Evolutionary conservation across 2,113 vertebrate genomes (phyloP), one percentile per base, ranked within the genome.

Genomic region (Chrysochloris asiatica): DNA sequence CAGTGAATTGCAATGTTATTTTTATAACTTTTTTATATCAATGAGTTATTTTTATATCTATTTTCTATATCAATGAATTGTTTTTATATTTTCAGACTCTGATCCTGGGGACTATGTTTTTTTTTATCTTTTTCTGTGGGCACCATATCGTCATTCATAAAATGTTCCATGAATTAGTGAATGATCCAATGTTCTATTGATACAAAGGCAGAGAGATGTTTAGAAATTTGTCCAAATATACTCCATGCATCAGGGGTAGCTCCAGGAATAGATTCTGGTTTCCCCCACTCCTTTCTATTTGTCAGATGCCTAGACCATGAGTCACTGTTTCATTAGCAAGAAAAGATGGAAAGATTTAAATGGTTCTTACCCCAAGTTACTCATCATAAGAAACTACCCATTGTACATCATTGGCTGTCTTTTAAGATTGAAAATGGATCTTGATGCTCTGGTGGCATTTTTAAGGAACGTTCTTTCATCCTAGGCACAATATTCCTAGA

Each of bases 381-480:
- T 38, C 78, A 83, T 36, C 14, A 54, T 50, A 92, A 89, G 41
- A 91, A 85, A 87, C 72, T 73, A 91, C 28, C 54, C 28, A 87
- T 12, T 77, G 48, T 93, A 67, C 26, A 41, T 45, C 36, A n/a
- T 21, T 33, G 41, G 69, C 47, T 79, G 41, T 13, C 38, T 83
- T 80, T 90, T 80, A 54, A 59, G 45, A 50, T 38, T 52, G 48
- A 95, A 86, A 92, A 86, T 86, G 19, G 16, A 24, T 96, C 93
- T 95, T 91, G 83, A 72, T 95, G 65, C 45, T 95, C 83, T 90
- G 80, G 26, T 54, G 94, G 45, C 24, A 56, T 77, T 96, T 95
- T 89, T 45, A 52, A 48, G 54, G 84, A 81, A 33, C 0, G 72
- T 89, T 89, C 47, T 93, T 91, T 86, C 45, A 78, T 95, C 54